Conservation (phyloP, 2,888 invertebrate genomes). For the Phania funesta region DNA sequence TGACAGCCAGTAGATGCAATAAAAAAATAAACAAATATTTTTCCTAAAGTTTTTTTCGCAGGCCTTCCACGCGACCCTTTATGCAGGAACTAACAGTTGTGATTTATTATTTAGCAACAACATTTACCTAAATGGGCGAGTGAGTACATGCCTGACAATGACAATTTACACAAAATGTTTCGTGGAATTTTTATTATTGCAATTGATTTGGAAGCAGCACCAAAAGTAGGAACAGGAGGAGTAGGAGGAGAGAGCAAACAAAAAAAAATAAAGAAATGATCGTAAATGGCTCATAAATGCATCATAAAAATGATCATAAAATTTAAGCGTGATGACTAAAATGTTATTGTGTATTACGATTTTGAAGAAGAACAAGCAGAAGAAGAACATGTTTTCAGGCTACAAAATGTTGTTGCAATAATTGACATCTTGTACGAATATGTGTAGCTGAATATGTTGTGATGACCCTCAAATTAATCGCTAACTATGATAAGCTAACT, state of each 20-base stretch:
- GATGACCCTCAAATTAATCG: constrained; percentile 61
- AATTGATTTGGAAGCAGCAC: constrained; percentile 41
- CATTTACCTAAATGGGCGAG: constrained; percentile 17
- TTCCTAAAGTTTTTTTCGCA: constrained; percentile 1
- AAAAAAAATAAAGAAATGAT: constrained; percentile 1
- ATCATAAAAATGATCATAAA: constrained; percentile 53
- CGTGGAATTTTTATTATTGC: constrained; percentile 48
- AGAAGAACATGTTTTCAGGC: background rate
- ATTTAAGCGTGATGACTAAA: constrained; percentile 45
- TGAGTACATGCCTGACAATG: constrained; percentile 39
- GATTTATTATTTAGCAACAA: constrained; percentile 27
- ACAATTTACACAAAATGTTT: constrained; percentile 47
- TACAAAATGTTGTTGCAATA: constrained; percentile 21
- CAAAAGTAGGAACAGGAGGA: background rate
- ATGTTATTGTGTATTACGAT: background rate
- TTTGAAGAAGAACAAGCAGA: background rate
- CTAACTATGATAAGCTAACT: too few species aligned
- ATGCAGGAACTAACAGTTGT: background rate
- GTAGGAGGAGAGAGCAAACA: background rate
- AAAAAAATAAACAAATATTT: constrained; percentile 19
- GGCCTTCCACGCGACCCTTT: constrained; percentile 57
- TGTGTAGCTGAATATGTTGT: background rate
- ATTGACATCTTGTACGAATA: background rate
- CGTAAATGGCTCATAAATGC: constrained; percentile 57
- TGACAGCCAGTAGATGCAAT: constrained; percentile 25